Evolutionary conservation across 2,797 vertebrate genomes (phyloP).

Genomic region (Discoglossus pictus): DNA sequence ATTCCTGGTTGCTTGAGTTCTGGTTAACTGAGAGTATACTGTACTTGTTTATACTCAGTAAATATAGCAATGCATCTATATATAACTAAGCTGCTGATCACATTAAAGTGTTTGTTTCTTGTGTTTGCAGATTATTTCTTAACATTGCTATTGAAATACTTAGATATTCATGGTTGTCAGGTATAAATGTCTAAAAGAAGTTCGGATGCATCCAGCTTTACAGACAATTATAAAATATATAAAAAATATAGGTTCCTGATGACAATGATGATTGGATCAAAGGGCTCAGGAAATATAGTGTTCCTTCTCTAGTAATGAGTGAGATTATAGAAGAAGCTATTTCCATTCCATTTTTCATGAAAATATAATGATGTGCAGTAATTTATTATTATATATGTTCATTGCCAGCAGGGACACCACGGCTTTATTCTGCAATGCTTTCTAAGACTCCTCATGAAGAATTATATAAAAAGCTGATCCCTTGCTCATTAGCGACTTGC

Average conservation of each 20-base stretch:
- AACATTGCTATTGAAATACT: background rate
- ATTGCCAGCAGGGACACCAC: background rate
- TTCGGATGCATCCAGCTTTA: background rate
- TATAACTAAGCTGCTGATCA: no score
- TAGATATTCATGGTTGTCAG: background rate
- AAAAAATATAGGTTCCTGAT: background rate
- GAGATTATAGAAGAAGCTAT: background rate
- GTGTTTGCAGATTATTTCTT: no score
- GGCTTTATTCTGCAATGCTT: background rate
- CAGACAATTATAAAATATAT: background rate
- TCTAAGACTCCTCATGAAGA: background rate
- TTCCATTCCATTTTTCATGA: background rate
- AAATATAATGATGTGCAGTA: constrained; percentile 9
- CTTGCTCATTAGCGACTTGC: constrained; percentile 12
- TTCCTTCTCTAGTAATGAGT: background rate
- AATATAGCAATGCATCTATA: no score
- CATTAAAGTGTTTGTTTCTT: no score
- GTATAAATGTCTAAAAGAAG: background rate
- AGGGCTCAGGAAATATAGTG: constrained; percentile 4
- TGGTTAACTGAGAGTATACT: no score
- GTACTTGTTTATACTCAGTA: no score
- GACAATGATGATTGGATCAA: background rate
- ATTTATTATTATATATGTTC: background rate
- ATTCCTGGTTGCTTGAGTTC: no score
- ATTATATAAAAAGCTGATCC: constrained; percentile 6